These are phyloP conservation scores for Hydropotes inermis DNA, from an alignment of 2,113 vertebrate species.

Conservation along the genomic window DNA sequence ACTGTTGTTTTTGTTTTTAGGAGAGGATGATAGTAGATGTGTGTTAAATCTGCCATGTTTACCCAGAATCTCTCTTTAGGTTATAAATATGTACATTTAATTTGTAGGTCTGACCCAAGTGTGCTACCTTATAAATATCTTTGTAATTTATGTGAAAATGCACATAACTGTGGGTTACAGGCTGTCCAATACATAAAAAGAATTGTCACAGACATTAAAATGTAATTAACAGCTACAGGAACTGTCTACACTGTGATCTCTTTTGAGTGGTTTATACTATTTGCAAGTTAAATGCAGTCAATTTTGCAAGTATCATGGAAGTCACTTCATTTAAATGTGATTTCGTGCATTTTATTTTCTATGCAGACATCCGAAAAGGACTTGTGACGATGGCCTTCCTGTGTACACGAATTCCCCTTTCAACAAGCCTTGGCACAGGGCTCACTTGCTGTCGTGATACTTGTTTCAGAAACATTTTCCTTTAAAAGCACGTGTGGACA, in stretches of 20 bases:
- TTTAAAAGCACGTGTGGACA: not conserved
- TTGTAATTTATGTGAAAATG: slow-evolving; percentile 12
- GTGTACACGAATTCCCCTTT: not conserved
- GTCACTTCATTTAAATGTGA: slow-evolving; percentile 1
- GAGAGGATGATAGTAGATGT: not conserved
- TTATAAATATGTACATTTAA: slow-evolving; percentile 20
- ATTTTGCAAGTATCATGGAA: not conserved
- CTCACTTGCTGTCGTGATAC: not conserved
- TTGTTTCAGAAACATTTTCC: not conserved
- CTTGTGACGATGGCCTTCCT: not conserved
- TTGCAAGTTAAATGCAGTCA: not conserved
- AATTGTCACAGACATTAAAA: slow-evolving; percentile 37
- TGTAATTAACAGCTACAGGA: slow-evolving; percentile 31
- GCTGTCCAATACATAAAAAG: slow-evolving; percentile 37
- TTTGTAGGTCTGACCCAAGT: slow-evolving; percentile 20
- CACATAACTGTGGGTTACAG: slow-evolving; percentile 20
- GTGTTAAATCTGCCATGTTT: not conserved
- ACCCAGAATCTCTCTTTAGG: not conserved
- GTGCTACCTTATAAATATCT: slow-evolving; percentile 31
- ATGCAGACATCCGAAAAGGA: not conserved
- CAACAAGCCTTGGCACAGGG: not conserved
- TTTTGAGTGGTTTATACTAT: slow-evolving; percentile 12
- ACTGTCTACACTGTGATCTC: not conserved
- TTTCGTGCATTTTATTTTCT: not conserved
- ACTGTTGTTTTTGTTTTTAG: slow-evolving; percentile 4